Conservation (phyloP, 1,140 invertebrate species). For the Lepidurus arcticus region DNA sequence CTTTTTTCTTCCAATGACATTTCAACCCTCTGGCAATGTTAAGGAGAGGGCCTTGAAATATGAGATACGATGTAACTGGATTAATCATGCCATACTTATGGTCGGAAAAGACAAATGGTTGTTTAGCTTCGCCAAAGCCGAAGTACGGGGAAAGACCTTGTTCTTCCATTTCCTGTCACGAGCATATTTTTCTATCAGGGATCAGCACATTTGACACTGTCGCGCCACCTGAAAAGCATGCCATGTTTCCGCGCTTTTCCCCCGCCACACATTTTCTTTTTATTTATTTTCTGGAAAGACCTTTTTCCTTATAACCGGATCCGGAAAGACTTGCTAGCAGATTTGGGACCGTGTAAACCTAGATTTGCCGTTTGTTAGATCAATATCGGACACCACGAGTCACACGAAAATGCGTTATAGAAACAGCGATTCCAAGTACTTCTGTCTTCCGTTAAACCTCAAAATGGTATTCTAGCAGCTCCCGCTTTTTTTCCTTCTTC, state of each 20-base stretch:
- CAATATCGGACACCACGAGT: neutral
- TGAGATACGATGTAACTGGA: conserved; percentile 1
- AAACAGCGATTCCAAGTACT: neutral
- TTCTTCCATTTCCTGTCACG: conserved; percentile 21
- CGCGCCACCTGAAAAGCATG: neutral
- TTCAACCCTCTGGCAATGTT: too few relatives aligned
- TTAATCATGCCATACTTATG: conserved; percentile 15
- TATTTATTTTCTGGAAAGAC: neutral
- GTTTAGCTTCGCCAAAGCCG: neutral
- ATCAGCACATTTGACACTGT: neutral
- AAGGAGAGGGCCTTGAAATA: neutral
- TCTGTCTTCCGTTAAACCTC: neutral
- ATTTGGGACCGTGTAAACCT: neutral
- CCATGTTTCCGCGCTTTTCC: neutral
- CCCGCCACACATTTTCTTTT: too few relatives aligned
- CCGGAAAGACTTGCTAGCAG: neutral
- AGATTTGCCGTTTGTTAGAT: neutral
- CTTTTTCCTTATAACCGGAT: neutral
- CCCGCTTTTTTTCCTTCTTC: neutral
- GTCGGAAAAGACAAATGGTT: conserved; percentile 4
- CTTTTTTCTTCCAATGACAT: too few relatives aligned
- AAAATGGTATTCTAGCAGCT: neutral
- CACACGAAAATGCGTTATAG: neutral
- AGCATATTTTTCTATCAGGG: conserved; percentile 17
- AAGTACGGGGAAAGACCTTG: neutral